Conservation (phyloP, 2,888 invertebrate species). For the Cepaea hortensis region DNA sequence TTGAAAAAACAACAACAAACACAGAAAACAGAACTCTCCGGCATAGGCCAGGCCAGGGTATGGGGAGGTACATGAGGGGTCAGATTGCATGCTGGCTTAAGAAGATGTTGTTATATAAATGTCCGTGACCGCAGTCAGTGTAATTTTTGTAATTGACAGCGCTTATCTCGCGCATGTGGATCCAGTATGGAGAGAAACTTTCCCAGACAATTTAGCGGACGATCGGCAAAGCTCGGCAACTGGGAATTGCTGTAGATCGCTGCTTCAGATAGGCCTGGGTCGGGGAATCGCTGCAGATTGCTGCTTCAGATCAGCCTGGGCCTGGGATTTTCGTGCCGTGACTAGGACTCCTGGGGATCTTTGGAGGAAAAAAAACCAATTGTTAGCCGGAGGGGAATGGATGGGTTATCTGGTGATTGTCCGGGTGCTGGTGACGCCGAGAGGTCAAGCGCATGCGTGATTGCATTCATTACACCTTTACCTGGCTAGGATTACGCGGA, state of each 20-base stretch:
- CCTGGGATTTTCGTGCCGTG: constrained; percentile 11
- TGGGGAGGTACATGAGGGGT: too few relatives aligned
- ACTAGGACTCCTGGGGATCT: neutral
- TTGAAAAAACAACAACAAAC: too few relatives aligned
- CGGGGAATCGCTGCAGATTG: constrained; percentile 16
- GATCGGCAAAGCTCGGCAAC: neutral
- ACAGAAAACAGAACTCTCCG: too few relatives aligned
- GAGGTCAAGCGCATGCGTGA: constrained; percentile 29
- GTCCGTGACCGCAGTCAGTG: too few relatives aligned
- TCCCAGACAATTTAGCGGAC: constrained; percentile 32
- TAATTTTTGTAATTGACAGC: too few relatives aligned
- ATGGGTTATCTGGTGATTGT: neutral
- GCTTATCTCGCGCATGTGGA: too few relatives aligned
- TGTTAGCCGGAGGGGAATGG: neutral
- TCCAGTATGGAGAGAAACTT: too few relatives aligned
- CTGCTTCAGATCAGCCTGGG: neutral
- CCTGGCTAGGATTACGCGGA: constrained; percentile 29
- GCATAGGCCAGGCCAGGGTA: too few relatives aligned
- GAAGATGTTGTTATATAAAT: too few relatives aligned
- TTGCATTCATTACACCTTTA: constrained; percentile 26
- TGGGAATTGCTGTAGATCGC: constrained; percentile 17
- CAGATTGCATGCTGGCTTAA: too few relatives aligned
- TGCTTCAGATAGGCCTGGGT: neutral
- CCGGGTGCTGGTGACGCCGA: constrained; percentile 3
- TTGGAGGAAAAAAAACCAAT: neutral